phyloP scores from a whole-genome alignment of 1,140 invertebrate species.

The Drosophila leontia region DNA sequence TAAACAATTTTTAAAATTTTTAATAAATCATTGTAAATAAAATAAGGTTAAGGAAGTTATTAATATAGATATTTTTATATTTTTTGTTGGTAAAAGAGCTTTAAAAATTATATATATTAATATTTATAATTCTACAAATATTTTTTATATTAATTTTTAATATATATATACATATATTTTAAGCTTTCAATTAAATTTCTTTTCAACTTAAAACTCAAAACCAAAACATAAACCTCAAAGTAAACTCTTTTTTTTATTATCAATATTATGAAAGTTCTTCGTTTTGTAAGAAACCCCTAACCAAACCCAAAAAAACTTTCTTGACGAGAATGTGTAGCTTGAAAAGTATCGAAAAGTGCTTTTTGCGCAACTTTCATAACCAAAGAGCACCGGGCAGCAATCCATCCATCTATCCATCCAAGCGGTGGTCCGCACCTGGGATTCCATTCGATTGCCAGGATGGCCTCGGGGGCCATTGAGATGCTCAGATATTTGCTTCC shows the following conservation, averaged over 20 bases:
- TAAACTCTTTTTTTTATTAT: not conserved
- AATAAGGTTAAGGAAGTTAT: no score
- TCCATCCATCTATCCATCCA: slow-evolving; percentile 8
- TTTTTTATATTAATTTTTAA: no score
- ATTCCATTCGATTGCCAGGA: slow-evolving; percentile 36
- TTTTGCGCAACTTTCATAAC: slow-evolving; percentile 43
- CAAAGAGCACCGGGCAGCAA: not conserved
- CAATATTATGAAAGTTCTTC: slow-evolving; percentile 34
- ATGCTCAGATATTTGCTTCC: slow-evolving; percentile 20
- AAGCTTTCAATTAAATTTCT: no score
- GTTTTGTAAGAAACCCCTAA: not conserved
- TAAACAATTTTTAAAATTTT: no score
- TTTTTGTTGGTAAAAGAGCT: no score
- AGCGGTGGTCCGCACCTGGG: slow-evolving; percentile 27
- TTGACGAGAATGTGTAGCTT: slow-evolving; percentile 40
- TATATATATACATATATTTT: no score
- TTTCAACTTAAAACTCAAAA: not conserved
- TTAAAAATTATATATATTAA: no score
- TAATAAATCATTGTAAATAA: no score
- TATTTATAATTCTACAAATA: no score
- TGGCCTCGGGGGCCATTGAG: slow-evolving; percentile 27
- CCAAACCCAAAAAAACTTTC: slow-evolving; percentile 35
- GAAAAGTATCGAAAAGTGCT: slow-evolving; percentile 32
- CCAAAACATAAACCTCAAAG: not conserved
- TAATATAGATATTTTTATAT: no score